Base-by-base conservation (phyloP, 1,140 invertebrate genomes). In the Drosophila dunni region DNA sequence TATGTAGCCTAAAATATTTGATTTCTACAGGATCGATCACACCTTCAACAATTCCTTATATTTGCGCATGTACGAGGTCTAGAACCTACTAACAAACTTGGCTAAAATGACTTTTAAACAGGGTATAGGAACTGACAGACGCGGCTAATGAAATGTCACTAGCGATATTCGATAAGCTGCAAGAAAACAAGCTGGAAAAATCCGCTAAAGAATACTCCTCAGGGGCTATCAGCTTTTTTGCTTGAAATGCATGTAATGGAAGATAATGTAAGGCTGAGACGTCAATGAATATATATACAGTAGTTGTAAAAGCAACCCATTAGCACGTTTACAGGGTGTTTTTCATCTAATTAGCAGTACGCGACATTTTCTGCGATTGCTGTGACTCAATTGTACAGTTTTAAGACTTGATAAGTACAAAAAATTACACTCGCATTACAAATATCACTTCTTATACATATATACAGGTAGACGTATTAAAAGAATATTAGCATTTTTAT, bases 401-500 rank as follows among this genome's bases (percentile, higher is more conserved):
- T 11, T 40, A 40, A 40, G 3, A 11, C 9, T 10, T 11, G 38
- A 40, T 11, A 40, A 40, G 17, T 20, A 40, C 11, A 40, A 40
- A 40, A 11, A 40, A 10, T 6, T 4, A 42, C n/a, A 6, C 3
- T 6, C 10, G 11, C 1, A n/a, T 38, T 38, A 38, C 3, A 38
- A 38, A 38, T 38, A 38, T 38, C 36, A 38, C 10, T 38, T 38
- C 10, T 8, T 38, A 11, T 7, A 8, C 48, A 11, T 9, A 15
- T 57, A 15, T 29, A 3, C n/a, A 46, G 34, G 45, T 46, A 40
- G 34, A 46, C 33, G 40, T 42, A 40, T 46, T 66, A 40, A 65
- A 48, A n/a, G 15, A 50, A 44, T 36, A 72, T 60, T 42, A 50
- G 10, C 34, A 73, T 56, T 48, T 48, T 29, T 44, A 46, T 69